Evolutionary conservation across 2,797 vertebrate genomes (phyloP), one percentile per base, ranked within the genome.

Genomic region (Cygnus olor): DNA sequence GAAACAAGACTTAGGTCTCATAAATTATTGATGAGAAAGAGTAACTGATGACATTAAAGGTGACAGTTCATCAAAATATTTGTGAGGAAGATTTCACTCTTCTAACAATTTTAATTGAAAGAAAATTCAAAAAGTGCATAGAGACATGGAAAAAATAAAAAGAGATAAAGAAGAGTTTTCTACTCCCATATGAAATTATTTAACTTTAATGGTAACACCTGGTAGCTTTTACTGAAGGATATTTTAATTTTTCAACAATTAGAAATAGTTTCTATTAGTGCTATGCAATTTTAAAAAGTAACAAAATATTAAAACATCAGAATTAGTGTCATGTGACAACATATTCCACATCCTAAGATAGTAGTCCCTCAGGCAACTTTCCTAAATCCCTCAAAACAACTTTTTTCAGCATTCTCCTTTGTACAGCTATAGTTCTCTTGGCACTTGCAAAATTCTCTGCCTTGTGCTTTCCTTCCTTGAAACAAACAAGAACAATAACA

Each of bases 1-100:
- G 36, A 69, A 90, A 49, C 18, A 69, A 58, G 56, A 56, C 20
- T 61, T 82, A 60, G 14, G 5, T 80, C 15, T 83, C 80, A 85
- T 88, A 78, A 91, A 88, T 74, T 73, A 93, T 53, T 78, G 30
- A 93, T 68, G n/a, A 64, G 11, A 80, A 89, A 78, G n/a, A 68
- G 85, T 44, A 71, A 47, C 18, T 40, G 44, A 71, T 82, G 68
- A 45, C 21, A 63, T 38, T 40, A 72, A 92, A 92, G 45, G 42
- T 30, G 57, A 84, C 6, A 58, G 40, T 76, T 94, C 19, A 88
- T 7, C 30, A 45, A 89, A 95, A 93, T 70, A 0, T 56, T 85
- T 73, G 54, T 66, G 38, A 80, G 44, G 38, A 74, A 42, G 14
- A 54, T 87, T 86, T 76, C 63, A 24, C 2, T 32, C 7, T 13